Evolutionary conservation across 2,113 vertebrate species (phyloP).

Genomic region (Pomatostomus ruficeps): DNA sequence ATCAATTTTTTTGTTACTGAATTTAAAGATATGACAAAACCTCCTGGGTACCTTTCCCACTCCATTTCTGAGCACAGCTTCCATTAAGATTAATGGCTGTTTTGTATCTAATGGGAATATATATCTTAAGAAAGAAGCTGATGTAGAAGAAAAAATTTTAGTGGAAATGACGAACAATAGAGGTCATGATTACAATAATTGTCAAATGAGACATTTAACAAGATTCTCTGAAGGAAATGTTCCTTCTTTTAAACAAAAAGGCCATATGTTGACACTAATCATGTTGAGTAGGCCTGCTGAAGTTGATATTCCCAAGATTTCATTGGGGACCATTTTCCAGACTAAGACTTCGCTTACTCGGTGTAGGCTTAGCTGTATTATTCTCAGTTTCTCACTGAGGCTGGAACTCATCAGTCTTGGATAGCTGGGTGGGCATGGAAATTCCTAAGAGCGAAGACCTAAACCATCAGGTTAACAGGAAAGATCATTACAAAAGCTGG

Average conservation of each 20-base stretch:
- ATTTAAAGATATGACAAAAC: slow-evolving; percentile 45
- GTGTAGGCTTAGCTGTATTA: not conserved
- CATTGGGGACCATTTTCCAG: slow-evolving; percentile 29
- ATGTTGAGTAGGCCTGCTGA: slow-evolving; percentile 18
- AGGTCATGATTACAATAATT: slow-evolving; percentile 62
- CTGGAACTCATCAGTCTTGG: not conserved
- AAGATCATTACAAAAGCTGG: not conserved
- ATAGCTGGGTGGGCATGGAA: not conserved
- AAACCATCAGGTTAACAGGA: not conserved
- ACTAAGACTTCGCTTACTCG: not conserved
- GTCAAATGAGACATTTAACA: slow-evolving; percentile 41
- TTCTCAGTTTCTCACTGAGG: not conserved
- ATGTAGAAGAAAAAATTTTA: slow-evolving; percentile 46
- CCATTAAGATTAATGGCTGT: slow-evolving; percentile 49
- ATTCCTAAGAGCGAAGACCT: not conserved
- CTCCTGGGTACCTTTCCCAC: slow-evolving; percentile 18
- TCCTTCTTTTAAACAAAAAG: slow-evolving; percentile 41
- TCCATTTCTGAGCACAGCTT: slow-evolving; percentile 34
- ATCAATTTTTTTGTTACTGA: slow-evolving; percentile 28
- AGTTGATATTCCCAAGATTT: slow-evolving; percentile 45
- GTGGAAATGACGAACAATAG: slow-evolving; percentile 36
- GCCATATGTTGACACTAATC: slow-evolving; percentile 47
- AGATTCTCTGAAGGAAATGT: slow-evolving; percentile 13
- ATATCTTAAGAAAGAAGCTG: slow-evolving; percentile 27
- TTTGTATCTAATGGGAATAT: slow-evolving; percentile 56